These are phyloP conservation scores for Mylabris sibirica DNA, from an alignment of 2,888 invertebrate genomes.

Conservation along the genomic window DNA sequence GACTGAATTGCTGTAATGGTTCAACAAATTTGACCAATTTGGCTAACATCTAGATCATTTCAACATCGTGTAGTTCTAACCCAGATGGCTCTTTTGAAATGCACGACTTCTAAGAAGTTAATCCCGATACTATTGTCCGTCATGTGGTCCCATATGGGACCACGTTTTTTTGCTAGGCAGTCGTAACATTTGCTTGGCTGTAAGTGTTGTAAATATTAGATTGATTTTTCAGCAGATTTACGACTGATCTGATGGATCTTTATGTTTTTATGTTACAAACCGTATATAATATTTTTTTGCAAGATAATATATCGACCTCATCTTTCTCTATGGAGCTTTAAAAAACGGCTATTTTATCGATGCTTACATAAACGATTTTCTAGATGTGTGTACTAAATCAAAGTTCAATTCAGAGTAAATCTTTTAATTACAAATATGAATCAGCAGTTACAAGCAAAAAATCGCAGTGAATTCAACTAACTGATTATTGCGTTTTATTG, in stretches of 20 bases:
- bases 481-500: background rate
- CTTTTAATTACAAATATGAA: too few relatives aligned
- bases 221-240: slow-evolving; percentile 22
- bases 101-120: too few relatives aligned
- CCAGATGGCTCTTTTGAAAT: too few relatives aligned
- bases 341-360: too few relatives aligned
- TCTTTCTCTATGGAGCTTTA: too few relatives aligned
- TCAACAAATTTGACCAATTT: background rate
- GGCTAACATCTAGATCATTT: background rate
- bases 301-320: background rate
- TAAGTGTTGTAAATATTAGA: background rate
- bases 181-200: background rate
- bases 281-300: background rate
- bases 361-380: too few relatives aligned
- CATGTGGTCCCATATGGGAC: background rate
- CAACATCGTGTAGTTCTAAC: too few relatives aligned
- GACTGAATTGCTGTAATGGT: background rate
- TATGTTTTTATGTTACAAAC: slow-evolving; percentile 18
- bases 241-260: slow-evolving; percentile 17
- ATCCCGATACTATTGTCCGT: too few relatives aligned
- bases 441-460: too few relatives aligned
- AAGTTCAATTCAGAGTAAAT: too few relatives aligned
- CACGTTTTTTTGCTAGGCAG: background rate
- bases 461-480: too few relatives aligned
- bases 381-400: too few relatives aligned